Conservation (phyloP, 2,113 vertebrate genomes). For the Panthera leo region DNA sequence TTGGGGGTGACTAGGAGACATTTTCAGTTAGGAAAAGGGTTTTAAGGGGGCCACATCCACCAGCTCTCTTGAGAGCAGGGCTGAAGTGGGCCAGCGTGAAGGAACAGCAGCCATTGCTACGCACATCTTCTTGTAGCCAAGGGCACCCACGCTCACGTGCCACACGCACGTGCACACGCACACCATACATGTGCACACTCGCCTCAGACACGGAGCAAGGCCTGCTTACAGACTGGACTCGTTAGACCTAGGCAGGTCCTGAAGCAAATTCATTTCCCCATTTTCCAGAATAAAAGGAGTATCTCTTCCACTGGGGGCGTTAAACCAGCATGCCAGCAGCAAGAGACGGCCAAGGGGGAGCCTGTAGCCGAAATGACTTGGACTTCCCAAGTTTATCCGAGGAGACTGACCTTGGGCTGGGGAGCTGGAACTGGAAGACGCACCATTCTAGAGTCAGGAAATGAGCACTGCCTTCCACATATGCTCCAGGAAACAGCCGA, state of each 20-base stretch:
- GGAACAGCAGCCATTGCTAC: not conserved
- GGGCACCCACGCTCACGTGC: not conserved
- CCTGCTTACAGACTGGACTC: not conserved
- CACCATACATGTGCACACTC: not conserved
- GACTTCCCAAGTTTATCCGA: slow-evolving; percentile 76
- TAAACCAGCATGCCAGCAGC: slow-evolving; percentile 11
- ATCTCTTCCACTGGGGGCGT: slow-evolving; percentile 58
- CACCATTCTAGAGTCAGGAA: slow-evolving; percentile 83
- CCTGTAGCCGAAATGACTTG: slow-evolving; percentile 70
- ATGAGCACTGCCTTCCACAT: slow-evolving; percentile 82
- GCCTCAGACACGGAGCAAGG: not conserved
- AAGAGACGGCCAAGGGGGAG: slow-evolving; percentile 50
- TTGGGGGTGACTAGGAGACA: not conserved
- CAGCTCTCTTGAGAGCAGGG: not conserved
- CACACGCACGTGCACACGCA: not conserved
- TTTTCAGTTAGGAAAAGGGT: not conserved
- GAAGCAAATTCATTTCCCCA: slow-evolving; percentile 57
- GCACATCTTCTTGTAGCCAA: not conserved
- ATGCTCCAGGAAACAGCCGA: slow-evolving; percentile 77
- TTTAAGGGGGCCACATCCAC: not conserved
- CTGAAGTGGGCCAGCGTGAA: not conserved
- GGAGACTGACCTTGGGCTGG: slow-evolving; percentile 80
- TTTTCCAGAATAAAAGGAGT: slow-evolving; percentile 67
- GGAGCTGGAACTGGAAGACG: slow-evolving; percentile 80
- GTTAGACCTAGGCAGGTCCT: slow-evolving; percentile 47